Evolutionary conservation across 2,797 vertebrate species (phyloP).

Genomic region (Helarctos malayanus): DNA sequence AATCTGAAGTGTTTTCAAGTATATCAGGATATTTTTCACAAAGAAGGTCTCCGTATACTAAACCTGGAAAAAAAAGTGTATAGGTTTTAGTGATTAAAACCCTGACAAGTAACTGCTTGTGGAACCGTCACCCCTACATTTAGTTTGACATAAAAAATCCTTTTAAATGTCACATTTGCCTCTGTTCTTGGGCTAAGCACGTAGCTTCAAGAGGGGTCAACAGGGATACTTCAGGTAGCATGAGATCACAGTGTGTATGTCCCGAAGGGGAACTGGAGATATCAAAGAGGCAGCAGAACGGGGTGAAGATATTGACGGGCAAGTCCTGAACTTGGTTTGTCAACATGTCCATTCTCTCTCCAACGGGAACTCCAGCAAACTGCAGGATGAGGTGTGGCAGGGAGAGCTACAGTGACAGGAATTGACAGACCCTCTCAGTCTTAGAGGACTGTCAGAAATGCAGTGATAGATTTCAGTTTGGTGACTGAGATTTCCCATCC

Average conservation of each 20-base stretch:
- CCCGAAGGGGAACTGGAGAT: neutral
- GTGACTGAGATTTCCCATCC: neutral
- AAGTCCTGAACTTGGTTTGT: neutral
- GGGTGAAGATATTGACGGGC: too few relatives aligned
- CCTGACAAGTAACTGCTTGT: neutral
- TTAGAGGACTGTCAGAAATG: neutral
- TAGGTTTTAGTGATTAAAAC: conserved; percentile 30
- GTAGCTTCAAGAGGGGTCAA: neutral
- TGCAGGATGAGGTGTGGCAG: neutral
- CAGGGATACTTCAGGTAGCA: too few relatives aligned
- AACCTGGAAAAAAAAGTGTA: neutral
- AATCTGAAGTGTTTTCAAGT: neutral
- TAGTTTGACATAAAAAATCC: neutral
- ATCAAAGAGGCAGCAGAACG: neutral
- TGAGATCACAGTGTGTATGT: neutral
- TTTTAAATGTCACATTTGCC: neutral
- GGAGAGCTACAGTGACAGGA: neutral
- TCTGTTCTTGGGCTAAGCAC: neutral
- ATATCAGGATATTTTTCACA: neutral
- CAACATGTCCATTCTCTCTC: neutral
- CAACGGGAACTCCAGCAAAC: neutral
- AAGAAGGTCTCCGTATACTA: neutral
- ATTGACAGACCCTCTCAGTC: neutral
- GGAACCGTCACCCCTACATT: neutral
- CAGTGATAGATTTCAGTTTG: neutral